These are phyloP conservation scores for Naso thynnoides DNA, from an alignment of 2,797 vertebrate genomes.

Conservation along the genomic window DNA sequence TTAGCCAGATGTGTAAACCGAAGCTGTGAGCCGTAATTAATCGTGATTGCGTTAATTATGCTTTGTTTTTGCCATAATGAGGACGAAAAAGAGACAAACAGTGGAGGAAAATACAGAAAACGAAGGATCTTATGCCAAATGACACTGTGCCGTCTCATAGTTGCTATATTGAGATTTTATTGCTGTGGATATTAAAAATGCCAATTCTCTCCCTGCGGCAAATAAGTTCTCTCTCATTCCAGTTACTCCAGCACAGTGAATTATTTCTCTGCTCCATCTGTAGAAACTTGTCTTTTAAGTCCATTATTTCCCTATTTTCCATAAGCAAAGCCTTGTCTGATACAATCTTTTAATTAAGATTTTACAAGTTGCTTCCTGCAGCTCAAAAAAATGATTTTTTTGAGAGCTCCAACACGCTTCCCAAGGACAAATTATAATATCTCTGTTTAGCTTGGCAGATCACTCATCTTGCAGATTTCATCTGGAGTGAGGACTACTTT, in stretches of 20 bases:
- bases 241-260: conserved; percentile 61
- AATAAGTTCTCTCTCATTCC: conserved; percentile 75
- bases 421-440: conserved; percentile 76
- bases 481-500: conserved; percentile 23
- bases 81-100: conserved; percentile 60
- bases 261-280: conserved; percentile 69
- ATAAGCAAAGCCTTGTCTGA: conserved; percentile 77
- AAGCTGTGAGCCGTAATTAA: conserved; percentile 74
- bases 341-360: conserved; percentile 87
- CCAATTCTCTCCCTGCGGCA: conserved; percentile 72
- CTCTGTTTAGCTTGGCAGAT: conserved; percentile 66
- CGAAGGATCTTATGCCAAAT: conserved; percentile 56
- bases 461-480: conserved; percentile 62
- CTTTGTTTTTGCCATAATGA: conserved; percentile 78
- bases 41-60: conserved; percentile 83
- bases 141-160: conserved; percentile 53
- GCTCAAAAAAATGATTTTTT: conserved; percentile 58
- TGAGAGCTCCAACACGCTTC: conserved; percentile 51
- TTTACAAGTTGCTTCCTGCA: conserved; percentile 78
- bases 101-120: conserved; percentile 53
- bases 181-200: conserved; percentile 82
- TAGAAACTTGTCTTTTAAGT: conserved; percentile 81
- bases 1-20: conserved; percentile 81
- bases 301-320: conserved; percentile 80
- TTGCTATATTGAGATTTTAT: conserved; percentile 69